Conservation (phyloP, 2,113 vertebrate species). For the Brachyhypopomus gauderio region DNA sequence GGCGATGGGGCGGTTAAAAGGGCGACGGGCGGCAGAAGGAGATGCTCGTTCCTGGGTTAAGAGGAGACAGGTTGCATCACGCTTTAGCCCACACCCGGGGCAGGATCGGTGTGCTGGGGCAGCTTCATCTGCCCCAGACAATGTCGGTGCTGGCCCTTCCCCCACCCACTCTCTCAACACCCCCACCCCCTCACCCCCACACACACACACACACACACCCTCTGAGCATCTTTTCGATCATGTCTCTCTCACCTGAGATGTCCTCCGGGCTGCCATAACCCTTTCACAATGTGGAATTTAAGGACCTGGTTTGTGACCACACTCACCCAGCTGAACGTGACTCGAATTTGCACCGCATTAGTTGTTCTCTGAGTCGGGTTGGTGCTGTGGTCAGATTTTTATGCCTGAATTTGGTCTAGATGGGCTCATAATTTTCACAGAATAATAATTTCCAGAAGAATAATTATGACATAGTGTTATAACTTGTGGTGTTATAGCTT, state of each 20-base stretch:
- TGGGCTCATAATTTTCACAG: not conserved
- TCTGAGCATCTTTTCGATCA: not conserved
- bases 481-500: not conserved
- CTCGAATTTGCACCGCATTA: not conserved
- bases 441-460: not conserved
- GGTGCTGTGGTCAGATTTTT: not conserved
- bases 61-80: constrained; percentile 41
- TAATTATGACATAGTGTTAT: too few species aligned
- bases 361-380: not conserved
- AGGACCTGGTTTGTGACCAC: not conserved
- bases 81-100: constrained; percentile 41
- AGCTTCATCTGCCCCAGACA: constrained; percentile 35
- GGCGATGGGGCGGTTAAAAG: not conserved
- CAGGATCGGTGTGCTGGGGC: constrained; percentile 29
- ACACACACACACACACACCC: not conserved
- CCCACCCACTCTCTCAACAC: not conserved
- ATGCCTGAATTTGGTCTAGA: not conserved
- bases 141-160: not conserved
- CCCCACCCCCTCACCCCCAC: not conserved
- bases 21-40: not conserved
- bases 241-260: constrained; percentile 5
- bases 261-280: not conserved
- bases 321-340: not conserved
- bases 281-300: not conserved
- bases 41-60: not conserved